phyloP scores from a whole-genome alignment of 2,113 vertebrate genomes.

The Oryctolagus cuniculus region mOryCun1.1 NC_091432.1:177635501-177636000 shows the following conservation, averaged over 20 bases:
- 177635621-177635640: background rate
- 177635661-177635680: background rate
- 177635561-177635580: background rate
- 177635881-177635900: background rate
- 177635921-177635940: background rate
- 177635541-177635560: slow-evolving; percentile 47
- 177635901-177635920: background rate
- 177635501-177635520: slow-evolving; percentile 55
- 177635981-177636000: background rate
- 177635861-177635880: background rate
- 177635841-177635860: background rate
- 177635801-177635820: background rate
- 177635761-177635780: background rate
- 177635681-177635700: slow-evolving; percentile 21
- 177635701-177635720: slow-evolving; percentile 35
- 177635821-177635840: background rate
- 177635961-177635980: background rate
- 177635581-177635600: slow-evolving; percentile 38
- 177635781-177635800: background rate
- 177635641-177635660: slow-evolving; percentile 4
- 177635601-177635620: background rate
- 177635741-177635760: slow-evolving; percentile 52
- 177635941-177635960: slow-evolving; percentile 16
- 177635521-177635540: slow-evolving; percentile 31
- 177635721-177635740: slow-evolving; percentile 36